phyloP scores from a whole-genome alignment of 2,797 vertebrate species.

The Scarus forsteni region DNA sequence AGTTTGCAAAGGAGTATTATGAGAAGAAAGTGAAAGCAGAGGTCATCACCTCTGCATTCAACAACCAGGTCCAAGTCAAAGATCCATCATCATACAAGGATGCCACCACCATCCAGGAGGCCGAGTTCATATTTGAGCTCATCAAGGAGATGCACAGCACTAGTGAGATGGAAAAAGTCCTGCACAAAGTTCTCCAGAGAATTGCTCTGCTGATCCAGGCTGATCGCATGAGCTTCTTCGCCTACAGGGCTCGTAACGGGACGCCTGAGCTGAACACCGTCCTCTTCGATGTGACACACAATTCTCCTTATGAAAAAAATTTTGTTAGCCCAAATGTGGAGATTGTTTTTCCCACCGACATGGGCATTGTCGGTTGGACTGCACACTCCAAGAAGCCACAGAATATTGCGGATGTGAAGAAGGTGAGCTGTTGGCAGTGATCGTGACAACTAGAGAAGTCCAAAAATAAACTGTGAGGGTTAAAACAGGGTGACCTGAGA shows the following conservation, averaged over 20 bases:
- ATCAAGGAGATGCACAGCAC: constrained; percentile 78
- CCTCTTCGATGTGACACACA: constrained; percentile 89
- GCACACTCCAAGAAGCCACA: constrained; percentile 89
- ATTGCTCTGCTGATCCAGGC: constrained; percentile 86
- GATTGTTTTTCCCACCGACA: constrained; percentile 91
- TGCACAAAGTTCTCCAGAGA: constrained; percentile 88
- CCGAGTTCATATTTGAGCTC: constrained; percentile 85
- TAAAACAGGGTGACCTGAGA: background rate
- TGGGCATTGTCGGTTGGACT: constrained; percentile 90
- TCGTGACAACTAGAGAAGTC: background rate
- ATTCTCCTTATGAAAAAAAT: constrained; percentile 86
- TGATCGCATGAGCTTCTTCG: constrained; percentile 90
- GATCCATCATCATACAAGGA: constrained; percentile 85
- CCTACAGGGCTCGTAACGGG: constrained; percentile 87
- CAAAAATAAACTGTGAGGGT: background rate
- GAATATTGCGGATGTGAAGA: constrained; percentile 90
- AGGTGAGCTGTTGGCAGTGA: constrained; percentile 81
- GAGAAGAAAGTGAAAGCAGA: constrained; percentile 86
- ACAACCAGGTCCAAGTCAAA: constrained; percentile 76
- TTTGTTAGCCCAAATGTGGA: constrained; percentile 88
- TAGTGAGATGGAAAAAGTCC: constrained; percentile 75
- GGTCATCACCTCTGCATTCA: constrained; percentile 80
- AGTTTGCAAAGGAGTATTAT: constrained; percentile 90
- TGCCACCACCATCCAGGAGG: constrained; percentile 85
- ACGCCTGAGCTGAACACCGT: constrained; percentile 86